These are phyloP conservation scores for Bradypus variegatus DNA, from an alignment of 2,797 vertebrate genomes.

Conservation along the genomic window DNA sequence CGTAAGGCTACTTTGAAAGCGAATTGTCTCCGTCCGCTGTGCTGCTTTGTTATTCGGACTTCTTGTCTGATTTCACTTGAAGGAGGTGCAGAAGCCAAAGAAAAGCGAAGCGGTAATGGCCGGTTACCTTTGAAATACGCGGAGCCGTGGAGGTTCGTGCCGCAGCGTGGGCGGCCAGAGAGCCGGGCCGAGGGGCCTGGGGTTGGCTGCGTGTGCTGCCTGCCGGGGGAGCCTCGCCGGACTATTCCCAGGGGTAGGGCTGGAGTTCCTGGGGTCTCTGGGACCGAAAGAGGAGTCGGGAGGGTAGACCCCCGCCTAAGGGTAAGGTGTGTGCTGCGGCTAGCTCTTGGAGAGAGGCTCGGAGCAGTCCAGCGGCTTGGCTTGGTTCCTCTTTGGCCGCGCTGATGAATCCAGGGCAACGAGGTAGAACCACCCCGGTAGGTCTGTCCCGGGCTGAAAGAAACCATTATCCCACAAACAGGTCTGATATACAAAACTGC, in stretches of 20 bases:
- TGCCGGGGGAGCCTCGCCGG: not conserved
- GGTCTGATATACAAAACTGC: constrained; percentile 24
- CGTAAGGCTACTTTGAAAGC: not conserved
- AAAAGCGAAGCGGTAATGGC: not conserved
- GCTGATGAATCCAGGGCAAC: constrained; percentile 1
- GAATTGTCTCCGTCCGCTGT: not conserved
- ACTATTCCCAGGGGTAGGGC: not conserved
- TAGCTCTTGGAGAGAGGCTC: not conserved
- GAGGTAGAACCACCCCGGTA: constrained; percentile 33
- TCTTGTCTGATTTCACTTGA: constrained; percentile 10
- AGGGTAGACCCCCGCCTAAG: not conserved
- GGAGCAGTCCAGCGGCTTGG: constrained; percentile 32
- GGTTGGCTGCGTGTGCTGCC: not conserved
- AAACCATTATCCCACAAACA: constrained; percentile 40
- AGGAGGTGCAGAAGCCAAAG: not conserved
- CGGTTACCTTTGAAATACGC: not conserved
- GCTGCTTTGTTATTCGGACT: constrained; percentile 27
- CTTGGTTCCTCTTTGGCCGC: not conserved
- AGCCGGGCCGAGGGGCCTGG: not conserved
- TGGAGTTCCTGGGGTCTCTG: not conserved
- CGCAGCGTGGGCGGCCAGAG: not conserved
- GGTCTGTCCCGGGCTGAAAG: constrained; percentile 52
- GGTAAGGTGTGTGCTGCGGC: not conserved
- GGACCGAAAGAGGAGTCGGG: not conserved
- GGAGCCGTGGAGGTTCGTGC: not conserved